A percentile compares a stretch with the other conserved stretches of the same genome.
phyloP scores from a whole-genome alignment of 2,113 vertebrate genomes.

The Rattus rattus region DNA sequence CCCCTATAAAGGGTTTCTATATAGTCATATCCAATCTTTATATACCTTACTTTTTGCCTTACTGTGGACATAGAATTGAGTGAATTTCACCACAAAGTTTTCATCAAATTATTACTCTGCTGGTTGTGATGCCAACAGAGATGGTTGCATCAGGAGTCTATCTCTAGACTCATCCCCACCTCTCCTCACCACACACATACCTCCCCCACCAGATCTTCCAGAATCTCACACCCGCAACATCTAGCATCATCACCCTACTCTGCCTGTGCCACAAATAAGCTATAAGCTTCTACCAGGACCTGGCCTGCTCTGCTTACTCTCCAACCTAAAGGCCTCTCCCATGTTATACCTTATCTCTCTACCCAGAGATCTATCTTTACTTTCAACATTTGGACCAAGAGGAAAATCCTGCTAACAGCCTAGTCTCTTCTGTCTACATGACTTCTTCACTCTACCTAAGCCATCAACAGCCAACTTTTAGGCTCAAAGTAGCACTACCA shows the following conservation, averaged over 20 bases:
- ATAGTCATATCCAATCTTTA: neutral
- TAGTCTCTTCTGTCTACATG: neutral
- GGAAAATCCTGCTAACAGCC: neutral
- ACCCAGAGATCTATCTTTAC: neutral
- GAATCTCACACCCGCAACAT: neutral
- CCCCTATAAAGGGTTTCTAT: neutral
- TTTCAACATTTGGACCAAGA: neutral
- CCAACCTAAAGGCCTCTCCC: neutral
- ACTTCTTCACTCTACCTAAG: neutral
- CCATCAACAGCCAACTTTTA: neutral
- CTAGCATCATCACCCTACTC: neutral
- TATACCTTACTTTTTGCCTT: neutral
- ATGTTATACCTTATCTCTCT: neutral
- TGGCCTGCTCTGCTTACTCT: neutral
- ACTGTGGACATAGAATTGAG: neutral
- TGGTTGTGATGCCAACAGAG: neutral
- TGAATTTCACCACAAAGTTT: neutral
- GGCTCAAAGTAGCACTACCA: neutral
- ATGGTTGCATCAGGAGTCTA: neutral
- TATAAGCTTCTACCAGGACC: neutral
- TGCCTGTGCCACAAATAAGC: neutral
- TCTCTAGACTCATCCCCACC: neutral
- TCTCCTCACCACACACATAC: neutral
- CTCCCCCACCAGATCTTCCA: neutral
- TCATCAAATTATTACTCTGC: neutral